Conservation (phyloP, 1,140 invertebrate genomes). For the Helicoverpa armigera region DNA sequence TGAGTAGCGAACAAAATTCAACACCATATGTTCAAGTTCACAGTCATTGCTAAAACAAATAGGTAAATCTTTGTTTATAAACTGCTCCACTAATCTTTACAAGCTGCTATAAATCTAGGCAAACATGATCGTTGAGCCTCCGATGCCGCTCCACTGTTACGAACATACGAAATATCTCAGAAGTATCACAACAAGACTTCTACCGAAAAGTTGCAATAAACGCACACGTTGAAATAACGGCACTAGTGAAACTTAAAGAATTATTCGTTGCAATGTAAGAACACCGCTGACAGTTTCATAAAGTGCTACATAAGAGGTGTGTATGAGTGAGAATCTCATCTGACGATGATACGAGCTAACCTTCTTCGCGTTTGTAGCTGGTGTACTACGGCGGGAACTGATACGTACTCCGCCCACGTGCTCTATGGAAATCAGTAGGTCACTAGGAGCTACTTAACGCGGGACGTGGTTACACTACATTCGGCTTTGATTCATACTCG, state of each 20-base stretch:
- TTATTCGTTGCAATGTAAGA: no score
- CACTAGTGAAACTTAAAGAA: no score
- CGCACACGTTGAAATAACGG: neutral
- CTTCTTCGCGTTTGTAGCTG: neutral
- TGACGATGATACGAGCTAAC: neutral
- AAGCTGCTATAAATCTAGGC: slow-evolving; percentile 48
- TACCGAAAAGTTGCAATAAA: neutral
- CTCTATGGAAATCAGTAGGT: slow-evolving; percentile 83
- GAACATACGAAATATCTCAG: neutral
- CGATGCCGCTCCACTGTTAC: neutral
- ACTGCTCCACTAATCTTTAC: slow-evolving; percentile 31
- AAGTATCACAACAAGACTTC: neutral
- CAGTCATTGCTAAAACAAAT: slow-evolving; percentile 11
- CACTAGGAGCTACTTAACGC: slow-evolving; percentile 75
- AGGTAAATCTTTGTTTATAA: slow-evolving; percentile 39
- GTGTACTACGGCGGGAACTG: slow-evolving; percentile 48
- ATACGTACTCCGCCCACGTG: slow-evolving; percentile 70
- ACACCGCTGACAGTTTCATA: no score
- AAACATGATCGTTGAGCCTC: slow-evolving; percentile 40
- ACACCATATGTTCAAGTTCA: slow-evolving; percentile 9
- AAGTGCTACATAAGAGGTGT: no score
- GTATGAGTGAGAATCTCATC: neutral
- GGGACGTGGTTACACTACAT: slow-evolving; percentile 72
- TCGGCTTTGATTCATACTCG: slow-evolving; percentile 76
- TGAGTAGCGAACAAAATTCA: neutral